Evolutionary conservation across 1,140 invertebrate genomes (phyloP).

Genomic region (Magallana ariakensis): DNA sequence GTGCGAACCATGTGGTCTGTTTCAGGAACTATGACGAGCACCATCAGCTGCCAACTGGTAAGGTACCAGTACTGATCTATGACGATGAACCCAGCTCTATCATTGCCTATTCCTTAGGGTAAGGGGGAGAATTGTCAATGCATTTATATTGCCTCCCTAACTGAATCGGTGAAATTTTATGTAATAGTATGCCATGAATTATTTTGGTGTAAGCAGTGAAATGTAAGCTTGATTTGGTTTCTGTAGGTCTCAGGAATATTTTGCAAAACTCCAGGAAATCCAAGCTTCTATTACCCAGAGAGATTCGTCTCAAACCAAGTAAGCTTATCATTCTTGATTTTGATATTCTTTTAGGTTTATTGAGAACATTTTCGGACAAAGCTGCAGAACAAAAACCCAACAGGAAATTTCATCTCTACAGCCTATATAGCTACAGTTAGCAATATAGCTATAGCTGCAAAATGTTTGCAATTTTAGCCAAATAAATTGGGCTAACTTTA

Average conservation of each 20-base stretch:
- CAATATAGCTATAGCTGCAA: too few relatives aligned
- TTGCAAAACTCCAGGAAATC: conserved; percentile 69
- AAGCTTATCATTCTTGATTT: background rate
- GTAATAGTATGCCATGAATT: too few relatives aligned
- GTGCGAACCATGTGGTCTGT: background rate
- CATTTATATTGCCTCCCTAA: too few relatives aligned
- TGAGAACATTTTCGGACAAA: background rate
- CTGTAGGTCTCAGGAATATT: conserved; percentile 72
- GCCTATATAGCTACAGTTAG: too few relatives aligned
- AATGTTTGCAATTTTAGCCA: too few relatives aligned
- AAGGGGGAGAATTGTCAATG: conserved; percentile 34
- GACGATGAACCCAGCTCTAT: conserved; percentile 94
- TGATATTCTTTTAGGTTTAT: too few relatives aligned
- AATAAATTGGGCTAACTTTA: too few relatives aligned
- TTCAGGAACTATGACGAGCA: conserved; percentile 84
- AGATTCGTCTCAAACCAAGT: conserved; percentile 15
- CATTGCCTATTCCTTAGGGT: conserved; percentile 89
- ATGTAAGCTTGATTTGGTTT: conserved; percentile 43
- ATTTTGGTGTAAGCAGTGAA: too few relatives aligned
- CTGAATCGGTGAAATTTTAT: too few relatives aligned
- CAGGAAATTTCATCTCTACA: too few relatives aligned
- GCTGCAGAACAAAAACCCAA: too few relatives aligned
- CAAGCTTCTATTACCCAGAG: conserved; percentile 58
- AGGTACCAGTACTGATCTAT: conserved; percentile 87
- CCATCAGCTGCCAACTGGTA: conserved; percentile 80